Conservation (phyloP, 2,113 vertebrate species). For the Pluvialis apricaria region DNA sequence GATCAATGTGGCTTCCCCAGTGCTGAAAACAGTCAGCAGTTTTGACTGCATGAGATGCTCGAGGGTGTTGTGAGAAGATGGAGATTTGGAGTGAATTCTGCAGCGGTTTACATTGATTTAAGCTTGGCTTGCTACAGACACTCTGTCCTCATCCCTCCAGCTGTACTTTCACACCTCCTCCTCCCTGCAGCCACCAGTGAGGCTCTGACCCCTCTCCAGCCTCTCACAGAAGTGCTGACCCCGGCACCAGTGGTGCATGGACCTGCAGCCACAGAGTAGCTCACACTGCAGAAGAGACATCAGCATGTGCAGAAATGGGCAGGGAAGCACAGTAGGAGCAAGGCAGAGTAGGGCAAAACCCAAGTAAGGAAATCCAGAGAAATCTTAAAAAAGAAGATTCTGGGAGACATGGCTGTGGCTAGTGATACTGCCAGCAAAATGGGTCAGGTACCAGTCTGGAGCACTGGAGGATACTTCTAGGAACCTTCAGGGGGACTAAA, state of each 20-base stretch:
- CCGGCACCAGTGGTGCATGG: background rate
- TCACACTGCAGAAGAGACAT: rapidly evolving
- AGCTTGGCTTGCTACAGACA: background rate
- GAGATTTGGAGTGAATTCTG: background rate
- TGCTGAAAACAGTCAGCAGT: background rate
- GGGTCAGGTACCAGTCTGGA: background rate
- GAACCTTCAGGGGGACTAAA: rapidly evolving
- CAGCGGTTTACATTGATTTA: background rate
- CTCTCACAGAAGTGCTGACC: rapidly evolving
- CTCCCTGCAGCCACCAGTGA: background rate
- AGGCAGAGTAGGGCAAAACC: background rate
- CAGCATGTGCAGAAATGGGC: rapidly evolving
- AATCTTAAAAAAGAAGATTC: background rate
- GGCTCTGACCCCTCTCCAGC: background rate
- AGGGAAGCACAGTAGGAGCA: background rate
- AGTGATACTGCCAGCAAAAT: background rate
- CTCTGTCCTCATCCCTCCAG: background rate
- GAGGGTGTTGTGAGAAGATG: background rate
- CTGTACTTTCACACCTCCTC: background rate
- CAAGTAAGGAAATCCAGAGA: background rate
- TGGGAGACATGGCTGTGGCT: background rate
- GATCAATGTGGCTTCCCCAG: conserved; percentile 1
- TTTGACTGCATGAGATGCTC: background rate
- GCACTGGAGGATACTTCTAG: background rate
- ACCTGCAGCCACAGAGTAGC: rapidly evolving